Evolutionary conservation across 2,797 vertebrate species (phyloP), one percentile per base, ranked within the genome.

Genomic region (Iguana delicatissima): DNA sequence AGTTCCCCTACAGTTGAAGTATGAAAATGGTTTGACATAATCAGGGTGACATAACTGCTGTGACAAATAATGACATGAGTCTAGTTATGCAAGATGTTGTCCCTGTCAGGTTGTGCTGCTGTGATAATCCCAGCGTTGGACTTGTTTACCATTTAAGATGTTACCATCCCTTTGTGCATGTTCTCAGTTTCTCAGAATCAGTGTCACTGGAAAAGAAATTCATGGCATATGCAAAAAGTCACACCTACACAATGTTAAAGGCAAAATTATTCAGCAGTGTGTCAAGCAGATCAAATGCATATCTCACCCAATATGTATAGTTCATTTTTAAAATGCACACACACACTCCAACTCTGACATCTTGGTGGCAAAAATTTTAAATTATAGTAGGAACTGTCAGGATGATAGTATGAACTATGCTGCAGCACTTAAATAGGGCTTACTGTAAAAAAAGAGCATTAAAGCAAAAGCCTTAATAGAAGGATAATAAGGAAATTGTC

Each of bases 221-320:
- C 72, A 2, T 87, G 92, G 88, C 89, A 76, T 89, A 84, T 0
- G 1, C 90, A 86, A 90, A 92, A 96, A 94, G 89, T 95, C 87
- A 92, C 93, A 93, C 90, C 91, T 93, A 93, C 90, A 83, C 87
- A 35, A 72, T 88, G 90, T 87, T 93, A 92, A 95, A 92, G 81
- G 91, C 76, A 94, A 92, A 94, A 95, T 92, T 90, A 94, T 93
- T 90, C 93, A 88, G 90, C 1, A 1, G 92, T 84, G 88, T 95
- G 91, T 92, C 93, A 92, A 89, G 91, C 32, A 81, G 92, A 92
- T 95, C 89, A 89, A 50, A 92, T 81, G 91, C 0, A 0, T 89
- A 20, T 90, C 88, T 91, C 89, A 92, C 32, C 64, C 80, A 90
- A 93, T 57, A 93, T 0, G 0, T 90, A 89, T 57, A 26, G 88